phyloP scores from a whole-genome alignment of 2,113 vertebrate species.

The Dromiciops gliroides region DNA sequence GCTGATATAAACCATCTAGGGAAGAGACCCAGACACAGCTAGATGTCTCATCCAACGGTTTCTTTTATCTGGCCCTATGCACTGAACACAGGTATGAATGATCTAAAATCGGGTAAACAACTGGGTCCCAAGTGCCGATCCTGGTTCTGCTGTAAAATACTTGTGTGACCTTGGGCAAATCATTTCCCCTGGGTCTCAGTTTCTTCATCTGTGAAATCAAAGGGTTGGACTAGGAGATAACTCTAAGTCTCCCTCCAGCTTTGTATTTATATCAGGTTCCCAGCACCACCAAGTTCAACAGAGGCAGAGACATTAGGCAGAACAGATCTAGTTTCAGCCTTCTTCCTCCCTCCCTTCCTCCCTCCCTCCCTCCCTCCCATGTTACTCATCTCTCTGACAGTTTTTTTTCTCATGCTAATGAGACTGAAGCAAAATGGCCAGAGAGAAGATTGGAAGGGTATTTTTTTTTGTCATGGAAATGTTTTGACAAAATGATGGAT shows the following conservation, averaged over 20 bases:
- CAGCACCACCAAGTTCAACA: background rate
- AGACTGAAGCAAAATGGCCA: conserved; percentile 61
- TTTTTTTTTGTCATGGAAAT: conserved; percentile 77
- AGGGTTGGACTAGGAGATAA: background rate
- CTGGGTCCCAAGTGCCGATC: background rate
- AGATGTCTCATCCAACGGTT: background rate
- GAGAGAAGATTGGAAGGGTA: conserved; percentile 58
- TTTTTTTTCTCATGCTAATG: conserved; percentile 56
- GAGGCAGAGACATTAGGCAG: background rate
- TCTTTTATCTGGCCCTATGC: background rate
- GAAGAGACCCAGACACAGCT: background rate
- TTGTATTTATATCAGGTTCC: background rate
- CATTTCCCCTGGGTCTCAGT: background rate
- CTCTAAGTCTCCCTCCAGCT: background rate
- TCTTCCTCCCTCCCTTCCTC: background rate
- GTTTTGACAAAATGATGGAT: conserved; percentile 79
- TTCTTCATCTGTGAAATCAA: background rate
- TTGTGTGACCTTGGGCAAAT: background rate
- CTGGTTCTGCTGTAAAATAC: background rate
- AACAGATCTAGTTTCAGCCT: background rate
- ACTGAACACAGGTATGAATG: background rate
- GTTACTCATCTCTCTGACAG: conserved; percentile 43
- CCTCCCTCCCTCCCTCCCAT: background rate
- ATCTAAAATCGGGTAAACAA: background rate
- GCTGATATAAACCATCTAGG: background rate